These are phyloP conservation scores for Apis laboriosa DNA, from an alignment of 1,140 invertebrate species.

Conservation along the genomic window DNA sequence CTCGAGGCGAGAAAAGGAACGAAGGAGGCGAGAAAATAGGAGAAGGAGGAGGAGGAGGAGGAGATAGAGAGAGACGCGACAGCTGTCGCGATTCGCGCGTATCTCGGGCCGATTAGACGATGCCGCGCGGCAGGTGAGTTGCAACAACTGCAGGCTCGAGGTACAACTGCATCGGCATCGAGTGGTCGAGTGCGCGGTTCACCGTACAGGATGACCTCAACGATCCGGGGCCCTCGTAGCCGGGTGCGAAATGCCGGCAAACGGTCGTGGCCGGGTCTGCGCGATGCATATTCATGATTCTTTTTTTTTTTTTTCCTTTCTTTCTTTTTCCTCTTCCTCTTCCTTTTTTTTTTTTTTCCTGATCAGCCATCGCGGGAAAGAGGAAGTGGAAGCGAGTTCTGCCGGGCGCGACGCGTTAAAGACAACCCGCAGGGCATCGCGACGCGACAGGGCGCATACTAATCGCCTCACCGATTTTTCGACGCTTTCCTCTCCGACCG, in stretches of 20 bases:
- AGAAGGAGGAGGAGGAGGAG: background rate
- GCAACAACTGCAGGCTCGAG: constrained; percentile 32
- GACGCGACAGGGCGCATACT: constrained; percentile 76
- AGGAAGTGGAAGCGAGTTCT: constrained; percentile 76
- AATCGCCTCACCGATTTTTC: constrained; percentile 64
- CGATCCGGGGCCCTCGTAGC: constrained; percentile 49
- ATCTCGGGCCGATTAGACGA: constrained; percentile 24
- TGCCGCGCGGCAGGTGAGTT: constrained; percentile 38
- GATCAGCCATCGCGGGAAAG: constrained; percentile 77
- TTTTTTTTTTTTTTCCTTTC: background rate
- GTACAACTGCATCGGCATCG: constrained; percentile 20
- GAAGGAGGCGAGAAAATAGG: too few species aligned
- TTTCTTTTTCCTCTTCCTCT: background rate
- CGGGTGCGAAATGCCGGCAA: constrained; percentile 65
- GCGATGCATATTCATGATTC: constrained; percentile 77
- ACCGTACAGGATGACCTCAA: constrained; percentile 49
- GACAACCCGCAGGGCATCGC: constrained; percentile 63
- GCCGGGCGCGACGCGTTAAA: constrained; percentile 62
- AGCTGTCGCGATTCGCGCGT: background rate
- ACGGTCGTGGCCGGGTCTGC: constrained; percentile 58
- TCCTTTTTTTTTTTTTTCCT: constrained; percentile 48
- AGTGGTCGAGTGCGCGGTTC: constrained; percentile 12
- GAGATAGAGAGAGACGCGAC: background rate
- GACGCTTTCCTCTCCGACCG: constrained; percentile 36
- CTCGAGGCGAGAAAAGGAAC: too few species aligned